Base-by-base conservation (phyloP, 2,888 invertebrate genomes). In the Melikaiella ostensackeni region DNA sequence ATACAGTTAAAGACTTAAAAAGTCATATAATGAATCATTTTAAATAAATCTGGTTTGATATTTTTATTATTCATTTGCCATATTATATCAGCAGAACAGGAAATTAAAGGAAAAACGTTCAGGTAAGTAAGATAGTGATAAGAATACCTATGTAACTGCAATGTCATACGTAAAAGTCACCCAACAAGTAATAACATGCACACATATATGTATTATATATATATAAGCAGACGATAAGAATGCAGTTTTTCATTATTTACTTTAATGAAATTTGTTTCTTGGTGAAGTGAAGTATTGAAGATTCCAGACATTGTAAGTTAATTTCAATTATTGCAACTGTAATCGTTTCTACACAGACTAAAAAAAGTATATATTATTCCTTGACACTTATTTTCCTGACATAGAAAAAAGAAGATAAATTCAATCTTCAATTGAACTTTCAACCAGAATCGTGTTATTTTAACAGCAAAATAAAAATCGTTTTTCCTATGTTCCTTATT, bases 401-500 rank as follows among this genome's bases (percentile, higher is more conserved):
- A 2, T 11, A n/a, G n/a, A 38, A 38, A 38, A 3, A 11, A 38
- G 11, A 62, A 33, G 27, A 30, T 27, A 2, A 62, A 30, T 16
- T 59, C 33, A 35, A 19, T n/a, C n/a, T 35, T 11, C 11, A 35
- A 3, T 21, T n/a, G 33, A 2, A 6, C 38, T 46, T 19, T 46
- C 19, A 46, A 46, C 19, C 19, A 46, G 7, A 38, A 35, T 5
- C 19, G 1, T 21, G 21, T 33, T 33, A 24, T n/a, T 24, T 62
- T 63, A 35, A 55, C 5, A 7, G 16, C 4, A 55, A 77, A 66
- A 13, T 38, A 38, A 38, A 50, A 74, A 55, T 5, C 1, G 7
- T 59, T 76, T 19, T 46, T 61, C 42, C 35, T 19, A 24, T 24
- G 35, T 74, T 57, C 35, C 38, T 57, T 74, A 50, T 74, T 74